These are phyloP conservation scores for Chloebia gouldiae DNA, from an alignment of 2,113 vertebrate species.

Conservation along the genomic window DNA sequence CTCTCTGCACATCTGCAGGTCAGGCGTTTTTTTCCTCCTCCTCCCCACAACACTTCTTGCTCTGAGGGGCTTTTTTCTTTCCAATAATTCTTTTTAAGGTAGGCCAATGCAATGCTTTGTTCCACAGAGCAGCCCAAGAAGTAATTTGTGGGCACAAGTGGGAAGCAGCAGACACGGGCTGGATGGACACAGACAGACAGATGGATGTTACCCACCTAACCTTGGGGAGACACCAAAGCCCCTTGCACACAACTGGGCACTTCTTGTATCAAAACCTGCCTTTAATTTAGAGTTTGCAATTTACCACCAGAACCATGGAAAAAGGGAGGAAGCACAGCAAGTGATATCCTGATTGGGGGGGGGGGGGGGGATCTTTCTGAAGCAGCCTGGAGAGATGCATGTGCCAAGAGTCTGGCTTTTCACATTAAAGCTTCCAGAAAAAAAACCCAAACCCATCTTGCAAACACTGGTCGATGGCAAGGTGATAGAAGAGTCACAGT, in stretches of 20 bases:
- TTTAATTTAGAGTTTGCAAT: neutral
- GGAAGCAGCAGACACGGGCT: neutral
- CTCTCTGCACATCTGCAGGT: neutral
- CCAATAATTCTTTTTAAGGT: neutral
- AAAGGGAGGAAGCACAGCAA: neutral
- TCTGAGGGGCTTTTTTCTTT: neutral
- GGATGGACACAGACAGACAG: fast-evolving
- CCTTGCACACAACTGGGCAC: fast-evolving
- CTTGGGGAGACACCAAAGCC: neutral
- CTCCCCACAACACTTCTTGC: neutral
- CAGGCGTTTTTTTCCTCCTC: fast-evolving
- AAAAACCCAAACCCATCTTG: neutral
- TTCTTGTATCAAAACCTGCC: neutral
- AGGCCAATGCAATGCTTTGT: neutral
- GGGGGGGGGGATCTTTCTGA: neutral
- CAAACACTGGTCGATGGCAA: neutral
- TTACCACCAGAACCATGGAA: neutral
- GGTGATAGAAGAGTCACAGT: neutral
- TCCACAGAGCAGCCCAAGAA: neutral
- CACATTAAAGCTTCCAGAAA: neutral
- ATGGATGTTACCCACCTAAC: neutral
- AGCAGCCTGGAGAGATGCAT: neutral
- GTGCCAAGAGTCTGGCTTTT: neutral
- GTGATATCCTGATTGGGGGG: fast-evolving
- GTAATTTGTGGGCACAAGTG: neutral